phyloP scores from a whole-genome alignment of 2,113 vertebrate genomes.

The Coptodon rendalli region DNA sequence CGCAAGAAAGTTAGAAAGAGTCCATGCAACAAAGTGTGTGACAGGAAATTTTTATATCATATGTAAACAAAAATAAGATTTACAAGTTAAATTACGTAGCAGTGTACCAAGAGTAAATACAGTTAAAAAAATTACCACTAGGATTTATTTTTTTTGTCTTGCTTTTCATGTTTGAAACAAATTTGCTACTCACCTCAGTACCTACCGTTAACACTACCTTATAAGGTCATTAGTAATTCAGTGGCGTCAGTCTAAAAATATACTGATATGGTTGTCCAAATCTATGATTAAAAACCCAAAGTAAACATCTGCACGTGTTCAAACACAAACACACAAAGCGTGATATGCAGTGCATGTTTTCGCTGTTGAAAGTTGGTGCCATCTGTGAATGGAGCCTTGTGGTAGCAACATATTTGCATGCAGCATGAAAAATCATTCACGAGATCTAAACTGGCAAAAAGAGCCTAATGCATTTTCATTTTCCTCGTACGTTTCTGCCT shows the following conservation, averaged over 20 bases:
- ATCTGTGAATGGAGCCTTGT: constrained; percentile 1
- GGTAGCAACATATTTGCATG: constrained; percentile 3
- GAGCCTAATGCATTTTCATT: background rate
- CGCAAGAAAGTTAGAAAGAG: background rate
- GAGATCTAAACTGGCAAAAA: background rate
- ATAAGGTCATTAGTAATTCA: background rate
- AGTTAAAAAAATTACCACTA: background rate
- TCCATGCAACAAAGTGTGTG: accelerated
- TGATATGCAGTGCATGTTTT: background rate
- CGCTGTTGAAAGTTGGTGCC: background rate
- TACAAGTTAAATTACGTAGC: background rate
- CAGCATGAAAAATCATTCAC: constrained; percentile 14
- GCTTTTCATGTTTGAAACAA: background rate
- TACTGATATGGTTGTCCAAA: background rate
- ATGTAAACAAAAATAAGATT: background rate
- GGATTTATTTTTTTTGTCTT: background rate
- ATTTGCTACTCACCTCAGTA: background rate
- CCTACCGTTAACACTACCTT: background rate
- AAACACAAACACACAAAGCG: background rate
- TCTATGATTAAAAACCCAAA: background rate
- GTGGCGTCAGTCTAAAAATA: background rate
- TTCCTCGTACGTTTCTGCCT: background rate
- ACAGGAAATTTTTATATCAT: background rate
- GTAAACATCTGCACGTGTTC: background rate
- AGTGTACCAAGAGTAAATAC: background rate